Conservation (phyloP, 2,888 invertebrate species). For the Noctua comes region DNA sequence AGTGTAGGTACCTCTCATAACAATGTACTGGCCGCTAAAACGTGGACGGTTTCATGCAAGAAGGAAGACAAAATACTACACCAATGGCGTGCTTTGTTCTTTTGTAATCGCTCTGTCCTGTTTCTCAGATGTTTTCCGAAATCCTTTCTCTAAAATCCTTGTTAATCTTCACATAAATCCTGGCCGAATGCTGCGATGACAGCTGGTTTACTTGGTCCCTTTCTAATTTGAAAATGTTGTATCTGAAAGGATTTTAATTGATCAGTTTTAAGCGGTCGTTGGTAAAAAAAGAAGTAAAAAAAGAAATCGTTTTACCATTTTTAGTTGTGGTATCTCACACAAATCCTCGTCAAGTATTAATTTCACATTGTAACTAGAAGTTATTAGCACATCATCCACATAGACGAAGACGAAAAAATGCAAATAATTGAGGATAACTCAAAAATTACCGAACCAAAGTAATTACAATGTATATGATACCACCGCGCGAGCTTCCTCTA, state of each 20-base stretch:
- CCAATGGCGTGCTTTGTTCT: constrained; percentile 63
- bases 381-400: too few relatives aligned
- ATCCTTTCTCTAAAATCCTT: constrained; percentile 61
- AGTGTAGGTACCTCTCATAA: background rate
- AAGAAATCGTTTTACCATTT: too few relatives aligned
- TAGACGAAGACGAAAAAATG: too few relatives aligned
- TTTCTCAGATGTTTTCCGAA: constrained; percentile 52
- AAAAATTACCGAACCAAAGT: too few relatives aligned
- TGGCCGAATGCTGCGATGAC: constrained; percentile 50
- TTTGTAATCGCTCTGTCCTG: constrained; percentile 53
- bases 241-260: background rate
- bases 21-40: constrained; percentile 22
- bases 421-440: too few relatives aligned
- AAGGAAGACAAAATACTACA: constrained; percentile 54
- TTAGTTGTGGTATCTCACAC: too few relatives aligned
- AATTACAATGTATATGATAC: too few relatives aligned
- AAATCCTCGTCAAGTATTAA: too few relatives aligned
- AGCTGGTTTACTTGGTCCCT: constrained; percentile 39
- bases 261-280: background rate
- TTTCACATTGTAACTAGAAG: too few relatives aligned
- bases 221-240: constrained; percentile 31
- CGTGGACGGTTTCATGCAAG: constrained; percentile 32
- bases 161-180: constrained; percentile 65
- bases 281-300: too few relatives aligned
- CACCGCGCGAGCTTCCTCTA: too few relatives aligned